Percentiles rank a stretch among this genome's conserved stretches.
Evolutionary conservation across 2,888 invertebrate genomes (phyloP).

Genomic region (Amphimallon solstitiale): DNA sequence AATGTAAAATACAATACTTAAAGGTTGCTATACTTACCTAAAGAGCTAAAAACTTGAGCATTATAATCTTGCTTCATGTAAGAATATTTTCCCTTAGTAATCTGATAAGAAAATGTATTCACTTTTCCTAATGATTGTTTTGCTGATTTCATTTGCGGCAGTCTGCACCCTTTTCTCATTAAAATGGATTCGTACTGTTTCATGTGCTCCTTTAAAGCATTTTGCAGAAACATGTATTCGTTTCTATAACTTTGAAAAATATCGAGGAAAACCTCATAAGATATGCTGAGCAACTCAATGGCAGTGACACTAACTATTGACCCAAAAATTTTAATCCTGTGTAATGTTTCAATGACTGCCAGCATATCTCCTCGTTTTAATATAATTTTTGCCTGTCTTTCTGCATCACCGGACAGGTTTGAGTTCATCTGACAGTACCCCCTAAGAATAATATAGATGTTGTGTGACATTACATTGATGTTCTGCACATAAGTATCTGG

Average conservation of each 20-base stretch:
- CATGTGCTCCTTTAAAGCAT: constrained; percentile 38
- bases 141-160: constrained; percentile 34
- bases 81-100: background rate
- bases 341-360: constrained; percentile 37
- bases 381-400: constrained; percentile 34
- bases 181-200: constrained; percentile 27
- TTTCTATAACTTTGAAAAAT: constrained; percentile 36
- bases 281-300: constrained; percentile 36
- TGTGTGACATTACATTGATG: constrained; percentile 36
- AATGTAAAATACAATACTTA: background rate
- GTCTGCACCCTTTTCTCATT: constrained; percentile 37
- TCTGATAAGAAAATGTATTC: constrained; percentile 28
- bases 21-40: constrained; percentile 19
- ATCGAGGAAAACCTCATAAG: constrained; percentile 34
- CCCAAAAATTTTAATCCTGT: constrained; percentile 36
- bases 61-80: background rate
- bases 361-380: constrained; percentile 38
- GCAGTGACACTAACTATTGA: constrained; percentile 35
- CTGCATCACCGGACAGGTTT: constrained; percentile 38
- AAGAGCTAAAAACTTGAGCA: constrained; percentile 15
- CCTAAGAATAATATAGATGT: constrained; percentile 34
- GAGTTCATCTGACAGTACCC: constrained; percentile 39
- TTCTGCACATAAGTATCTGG: constrained; percentile 38
- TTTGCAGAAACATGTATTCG: constrained; percentile 33
- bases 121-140: constrained; percentile 28